phyloP scores from a whole-genome alignment of 2,113 vertebrate genomes.

The Platanista minor region DNA sequence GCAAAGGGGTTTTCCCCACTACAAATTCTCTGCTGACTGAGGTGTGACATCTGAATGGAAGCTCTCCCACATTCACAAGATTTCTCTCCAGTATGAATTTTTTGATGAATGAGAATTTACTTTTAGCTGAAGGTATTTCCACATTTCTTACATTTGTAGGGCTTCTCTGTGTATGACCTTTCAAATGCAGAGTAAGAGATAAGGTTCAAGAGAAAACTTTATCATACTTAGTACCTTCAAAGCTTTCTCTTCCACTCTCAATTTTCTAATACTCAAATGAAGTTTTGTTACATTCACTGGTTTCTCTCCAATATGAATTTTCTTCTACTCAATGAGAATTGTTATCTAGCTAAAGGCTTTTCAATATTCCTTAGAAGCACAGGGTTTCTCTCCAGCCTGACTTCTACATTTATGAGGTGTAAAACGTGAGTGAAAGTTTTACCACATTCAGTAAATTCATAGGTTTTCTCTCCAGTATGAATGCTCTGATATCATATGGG shows the following conservation, averaged over 20 bases:
- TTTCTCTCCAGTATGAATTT: conserved; percentile 43
- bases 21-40: conserved; percentile 52
- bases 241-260: neutral
- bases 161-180: neutral
- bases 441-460: neutral
- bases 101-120: neutral
- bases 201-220: neutral
- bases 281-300: neutral
- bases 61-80: conserved; percentile 61
- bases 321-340: neutral
- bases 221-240: neutral
- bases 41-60: conserved; percentile 66
- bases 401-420: neutral
- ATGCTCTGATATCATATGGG: neutral
- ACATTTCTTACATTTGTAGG: conserved; percentile 57
- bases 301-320: conserved; percentile 32
- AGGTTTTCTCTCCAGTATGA: neutral
- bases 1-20: conserved; percentile 64
- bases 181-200: neutral
- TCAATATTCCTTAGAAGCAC: neutral
- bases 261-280: neutral
- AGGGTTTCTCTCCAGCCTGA: neutral
- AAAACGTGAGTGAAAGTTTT: neutral
- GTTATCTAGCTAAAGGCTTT: conserved; percentile 29
- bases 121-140: conserved; percentile 48